Base-by-base conservation (phyloP, 1,140 invertebrate species). In the Arctopsyche grandis region DNA sequence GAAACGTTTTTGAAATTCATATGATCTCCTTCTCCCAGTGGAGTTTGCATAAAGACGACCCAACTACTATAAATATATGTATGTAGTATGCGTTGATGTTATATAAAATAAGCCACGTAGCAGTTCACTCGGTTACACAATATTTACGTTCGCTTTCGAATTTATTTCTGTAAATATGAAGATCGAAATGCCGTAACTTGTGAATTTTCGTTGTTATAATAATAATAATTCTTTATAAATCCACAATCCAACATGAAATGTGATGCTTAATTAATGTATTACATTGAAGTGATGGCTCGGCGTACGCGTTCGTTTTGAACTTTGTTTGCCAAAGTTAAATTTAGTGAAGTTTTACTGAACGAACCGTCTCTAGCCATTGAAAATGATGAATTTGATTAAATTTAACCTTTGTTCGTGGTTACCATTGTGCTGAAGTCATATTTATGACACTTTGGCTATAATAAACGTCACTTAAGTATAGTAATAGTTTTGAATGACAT, bases 361-460 rank as follows among this genome's bases (percentile, higher is more conserved):
- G 10, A 1, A 16, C 16, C 16, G 1, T 12, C 10, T 52, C 48
- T 10, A 22, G 5, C 22, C 22, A 12, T 66, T 29, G 19, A 26
- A 60, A 66, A 26, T 66, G 63, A 66, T 66, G 63, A 66, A 66
- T 66, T 66, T 66, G 63, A 66, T 66, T 66, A 66, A 66, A 66
- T 66, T 66, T 66, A 66, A 66, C 63, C 63, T 66, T 66, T 66
- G 63, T 66, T 66, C 63, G 63, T 9, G 3, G 24, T 14, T 9
- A 22, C 63, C 24, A 66, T 66, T 66, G 63, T 66, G 63, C 63
- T 29, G 24, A 66, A 66, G 63, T 66, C 63, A 66, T 66, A 66
- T 66, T 66, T 66, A 66, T 29, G 63, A 66, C 63, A 24, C 63
- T 63, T 19, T 12, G 63, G 14, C 63, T 3, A 66, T 14, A 66